Conservation (phyloP, 2,113 vertebrate genomes). For the Tyrannus savana region DNA sequence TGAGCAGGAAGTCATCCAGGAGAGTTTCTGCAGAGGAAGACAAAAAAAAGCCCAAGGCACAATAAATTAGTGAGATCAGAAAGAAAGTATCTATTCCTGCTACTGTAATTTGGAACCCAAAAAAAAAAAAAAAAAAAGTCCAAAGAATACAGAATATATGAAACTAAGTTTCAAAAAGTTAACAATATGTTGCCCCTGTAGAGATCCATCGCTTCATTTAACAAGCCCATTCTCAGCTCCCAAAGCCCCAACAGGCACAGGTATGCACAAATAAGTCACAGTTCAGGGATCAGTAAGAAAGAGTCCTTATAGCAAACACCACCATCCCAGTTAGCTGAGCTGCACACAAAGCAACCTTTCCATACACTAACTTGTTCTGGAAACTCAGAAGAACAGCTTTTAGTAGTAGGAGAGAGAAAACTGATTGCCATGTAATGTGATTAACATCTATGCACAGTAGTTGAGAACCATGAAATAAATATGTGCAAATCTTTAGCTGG, state of each 20-base stretch:
- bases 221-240: neutral
- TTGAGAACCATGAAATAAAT: neutral
- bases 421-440: neutral
- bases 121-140: neutral
- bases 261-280: neutral
- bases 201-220: neutral
- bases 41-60: slow-evolving; percentile 11
- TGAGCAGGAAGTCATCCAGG: slow-evolving; percentile 95
- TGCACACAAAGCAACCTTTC: neutral
- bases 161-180: neutral
- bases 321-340: neutral
- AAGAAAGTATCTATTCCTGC: neutral
- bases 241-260: neutral
- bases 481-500: neutral
- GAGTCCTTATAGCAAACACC: neutral
- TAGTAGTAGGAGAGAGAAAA: neutral
- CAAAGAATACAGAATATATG: neutral
- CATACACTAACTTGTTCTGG: neutral
- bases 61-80: neutral
- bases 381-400: neutral
- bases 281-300: neutral
- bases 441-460: neutral
- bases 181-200: neutral
- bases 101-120: neutral
- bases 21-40: slow-evolving; percentile 84